A percentile compares a stretch with the other conserved stretches of the same genome.
These are phyloP conservation scores for Leucopternis melanops DNA, from an alignment of 2,113 vertebrate species.

Conservation along the genomic window DNA sequence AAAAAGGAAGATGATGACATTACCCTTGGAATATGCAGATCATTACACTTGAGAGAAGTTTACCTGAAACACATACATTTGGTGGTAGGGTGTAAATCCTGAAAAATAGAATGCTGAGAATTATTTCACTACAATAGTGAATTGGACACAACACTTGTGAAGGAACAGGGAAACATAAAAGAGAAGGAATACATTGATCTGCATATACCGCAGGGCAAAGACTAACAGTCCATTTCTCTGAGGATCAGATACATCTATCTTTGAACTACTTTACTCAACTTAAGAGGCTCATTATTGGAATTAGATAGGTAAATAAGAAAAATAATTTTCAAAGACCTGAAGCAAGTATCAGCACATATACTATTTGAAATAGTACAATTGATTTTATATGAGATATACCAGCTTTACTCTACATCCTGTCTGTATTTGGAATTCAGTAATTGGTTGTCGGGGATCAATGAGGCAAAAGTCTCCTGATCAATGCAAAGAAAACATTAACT, in stretches of 20 bases:
- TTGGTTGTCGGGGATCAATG: neutral
- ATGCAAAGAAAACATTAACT: neutral
- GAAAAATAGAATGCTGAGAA: neutral
- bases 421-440: neutral
- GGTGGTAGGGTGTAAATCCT: neutral
- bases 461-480: neutral
- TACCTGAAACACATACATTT: neutral
- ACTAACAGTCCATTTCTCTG: neutral
- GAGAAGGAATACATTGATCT: neutral
- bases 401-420: neutral
- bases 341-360: neutral
- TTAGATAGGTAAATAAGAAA: neutral
- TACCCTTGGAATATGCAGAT: neutral
- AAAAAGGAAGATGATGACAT: neutral
- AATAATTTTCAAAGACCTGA: neutral
- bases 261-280: neutral
- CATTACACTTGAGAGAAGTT: neutral
- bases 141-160: neutral
- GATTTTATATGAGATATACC: neutral
- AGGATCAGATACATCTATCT: neutral
- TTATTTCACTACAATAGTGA: neutral
- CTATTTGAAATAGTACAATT: neutral
- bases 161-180: neutral
- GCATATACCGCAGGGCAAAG: accelerated
- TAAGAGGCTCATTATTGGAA: neutral